Evolutionary conservation across 2,797 vertebrate genomes (phyloP).

Genomic region (Enteromius radiatus): DNA sequence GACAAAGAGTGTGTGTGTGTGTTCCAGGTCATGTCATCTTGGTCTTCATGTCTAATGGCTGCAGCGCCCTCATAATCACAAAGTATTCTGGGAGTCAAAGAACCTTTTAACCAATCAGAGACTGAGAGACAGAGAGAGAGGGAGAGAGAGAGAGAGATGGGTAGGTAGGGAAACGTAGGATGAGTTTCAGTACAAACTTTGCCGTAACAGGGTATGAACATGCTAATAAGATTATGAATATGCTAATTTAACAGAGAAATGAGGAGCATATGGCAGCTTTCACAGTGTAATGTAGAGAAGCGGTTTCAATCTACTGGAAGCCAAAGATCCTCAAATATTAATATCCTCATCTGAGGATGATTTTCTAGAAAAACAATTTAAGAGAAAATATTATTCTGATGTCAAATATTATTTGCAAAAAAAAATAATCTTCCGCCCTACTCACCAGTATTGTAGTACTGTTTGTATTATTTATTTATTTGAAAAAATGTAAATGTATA

Average conservation of each 20-base stretch:
- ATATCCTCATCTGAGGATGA: background rate
- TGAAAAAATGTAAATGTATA: too few relatives aligned
- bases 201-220: background rate
- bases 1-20: constrained; percentile 26
- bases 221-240: constrained; percentile 22
- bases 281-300: background rate
- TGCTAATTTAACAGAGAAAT: background rate
- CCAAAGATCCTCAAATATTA: background rate
- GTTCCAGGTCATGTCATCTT: constrained; percentile 43
- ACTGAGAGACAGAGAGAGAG: background rate
- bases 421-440: too few relatives aligned
- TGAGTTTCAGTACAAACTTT: background rate
- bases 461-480: too few relatives aligned
- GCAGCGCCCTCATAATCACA: constrained; percentile 29
- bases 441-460: too few relatives aligned
- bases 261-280: background rate
- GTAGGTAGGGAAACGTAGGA: background rate
- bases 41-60: constrained; percentile 43
- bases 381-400: background rate
- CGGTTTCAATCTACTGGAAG: background rate
- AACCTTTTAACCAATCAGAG: background rate
- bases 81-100: constrained; percentile 24
- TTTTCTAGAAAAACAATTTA: background rate
- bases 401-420: background rate
- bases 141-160: background rate